Conservation (phyloP, 2,113 vertebrate genomes). For the Campylorhamphus procurvoides region DNA sequence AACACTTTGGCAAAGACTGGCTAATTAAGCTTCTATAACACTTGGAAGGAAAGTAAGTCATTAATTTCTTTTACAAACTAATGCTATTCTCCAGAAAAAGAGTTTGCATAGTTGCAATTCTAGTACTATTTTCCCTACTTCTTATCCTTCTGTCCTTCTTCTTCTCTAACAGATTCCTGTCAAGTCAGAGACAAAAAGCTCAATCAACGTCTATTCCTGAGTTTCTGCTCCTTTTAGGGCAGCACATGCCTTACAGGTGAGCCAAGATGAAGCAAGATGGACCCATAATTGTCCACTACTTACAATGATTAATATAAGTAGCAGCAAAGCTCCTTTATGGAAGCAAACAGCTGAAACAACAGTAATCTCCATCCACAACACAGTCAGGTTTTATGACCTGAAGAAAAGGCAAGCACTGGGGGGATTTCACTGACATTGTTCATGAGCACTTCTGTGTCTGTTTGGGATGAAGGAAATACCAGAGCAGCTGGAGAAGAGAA, state of each 20-base stretch:
- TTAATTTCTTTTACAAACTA: background rate
- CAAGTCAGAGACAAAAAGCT: background rate
- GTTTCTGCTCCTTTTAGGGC: background rate
- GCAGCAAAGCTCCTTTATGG: background rate
- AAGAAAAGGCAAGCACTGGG: background rate
- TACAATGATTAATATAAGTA: background rate
- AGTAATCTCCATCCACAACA: background rate
- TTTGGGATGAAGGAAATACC: background rate
- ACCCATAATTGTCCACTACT: background rate
- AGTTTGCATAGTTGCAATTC: background rate
- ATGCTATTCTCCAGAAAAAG: background rate
- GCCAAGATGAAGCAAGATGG: background rate
- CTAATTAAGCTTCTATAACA: background rate
- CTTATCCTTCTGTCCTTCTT: background rate
- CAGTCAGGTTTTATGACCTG: background rate
- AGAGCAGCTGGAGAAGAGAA: background rate
- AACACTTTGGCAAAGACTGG: background rate
- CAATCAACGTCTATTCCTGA: background rate
- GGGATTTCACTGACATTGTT: background rate
- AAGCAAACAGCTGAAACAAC: background rate
- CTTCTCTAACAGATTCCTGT: background rate
- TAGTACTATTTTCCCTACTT: background rate
- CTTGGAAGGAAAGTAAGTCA: background rate
- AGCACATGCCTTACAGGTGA: accelerated
- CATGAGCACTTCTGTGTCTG: background rate